phyloP scores from a whole-genome alignment of 1,140 invertebrate genomes.

The Ridgeia piscesae region DNA sequence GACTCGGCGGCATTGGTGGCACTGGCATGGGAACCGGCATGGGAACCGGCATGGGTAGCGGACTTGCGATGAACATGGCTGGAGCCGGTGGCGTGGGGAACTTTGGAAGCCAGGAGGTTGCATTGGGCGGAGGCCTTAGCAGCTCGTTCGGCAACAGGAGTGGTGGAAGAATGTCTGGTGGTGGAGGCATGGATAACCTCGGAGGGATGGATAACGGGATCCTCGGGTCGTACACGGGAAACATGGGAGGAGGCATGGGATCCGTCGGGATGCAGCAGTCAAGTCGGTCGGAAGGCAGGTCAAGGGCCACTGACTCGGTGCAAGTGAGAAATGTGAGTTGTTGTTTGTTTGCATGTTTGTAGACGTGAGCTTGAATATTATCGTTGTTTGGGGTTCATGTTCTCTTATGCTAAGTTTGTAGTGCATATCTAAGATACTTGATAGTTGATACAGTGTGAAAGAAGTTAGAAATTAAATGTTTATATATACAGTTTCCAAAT shows the following conservation, averaged over 20 bases:
- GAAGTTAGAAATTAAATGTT: background rate
- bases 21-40: background rate
- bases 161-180: background rate
- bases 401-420: background rate
- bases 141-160: background rate
- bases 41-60: background rate
- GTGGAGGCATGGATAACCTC: conserved; percentile 31
- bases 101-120: background rate
- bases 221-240: background rate
- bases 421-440: background rate
- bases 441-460: background rate
- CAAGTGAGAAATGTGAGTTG: conserved; percentile 34
- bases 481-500: too few relatives aligned
- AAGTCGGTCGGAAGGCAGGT: conserved; percentile 32
- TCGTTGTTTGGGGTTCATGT: background rate
- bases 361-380: background rate
- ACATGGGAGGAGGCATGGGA: conserved; percentile 35
- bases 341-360: background rate
- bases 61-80: conserved; percentile 27
- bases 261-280: conserved; percentile 30
- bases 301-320: conserved; percentile 30
- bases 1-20: background rate
- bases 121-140: background rate
- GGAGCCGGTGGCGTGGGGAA: conserved; percentile 30
- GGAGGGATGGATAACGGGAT: conserved; percentile 23